Base-by-base conservation (phyloP, 2,888 invertebrate genomes). In the Subacronicta megacephala region DNA sequence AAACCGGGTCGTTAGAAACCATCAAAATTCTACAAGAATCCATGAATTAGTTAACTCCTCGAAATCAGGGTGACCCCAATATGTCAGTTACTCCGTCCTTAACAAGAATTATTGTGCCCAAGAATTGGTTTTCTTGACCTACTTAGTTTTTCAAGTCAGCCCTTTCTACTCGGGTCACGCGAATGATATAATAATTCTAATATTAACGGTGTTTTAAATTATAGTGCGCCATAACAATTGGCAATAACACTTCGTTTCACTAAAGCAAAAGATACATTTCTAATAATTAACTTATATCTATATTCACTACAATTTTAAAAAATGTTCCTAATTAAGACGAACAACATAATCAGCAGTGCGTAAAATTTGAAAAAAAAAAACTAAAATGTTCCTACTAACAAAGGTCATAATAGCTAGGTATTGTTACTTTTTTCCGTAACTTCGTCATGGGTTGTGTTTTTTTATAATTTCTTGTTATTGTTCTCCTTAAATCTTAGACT, bases 51-150 rank as follows among this genome's bases (percentile, higher is more conserved):
- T 36, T 53, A 46, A 18, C 50, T 31, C 46, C 33, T 20, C 53
- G n/a, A 56, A 62, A 45, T 29, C n/a, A 49, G 42, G 37, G 17
- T 51, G 62, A 45, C 64, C 76, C 26, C 10, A 72, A 68, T 60
- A 53, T 17, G 43, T 36, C 47, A 29, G 38, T 72, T 74, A 70
- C 70, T 63, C 60, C 55, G 35, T 61, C 16, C 17, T 40, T 67
- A 54, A 49, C 64, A 53, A 64, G 70, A 70, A 62, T 42, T 35
- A 50, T 70, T 43, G 57, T 20, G 33, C 50, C 64, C 70, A 47
- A 29, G 6, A 18, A 66, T 59, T 51, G 41, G 47, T 36, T 75
- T 72, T 67, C 76, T 75, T 75, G 64, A 9, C 67, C 76, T 67
- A 74, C 63, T 67, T 72, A 40, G 33, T 49, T 44, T 1, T 50